phyloP scores from a whole-genome alignment of 2,888 invertebrate species.

The Acheta domesticus region DNA sequence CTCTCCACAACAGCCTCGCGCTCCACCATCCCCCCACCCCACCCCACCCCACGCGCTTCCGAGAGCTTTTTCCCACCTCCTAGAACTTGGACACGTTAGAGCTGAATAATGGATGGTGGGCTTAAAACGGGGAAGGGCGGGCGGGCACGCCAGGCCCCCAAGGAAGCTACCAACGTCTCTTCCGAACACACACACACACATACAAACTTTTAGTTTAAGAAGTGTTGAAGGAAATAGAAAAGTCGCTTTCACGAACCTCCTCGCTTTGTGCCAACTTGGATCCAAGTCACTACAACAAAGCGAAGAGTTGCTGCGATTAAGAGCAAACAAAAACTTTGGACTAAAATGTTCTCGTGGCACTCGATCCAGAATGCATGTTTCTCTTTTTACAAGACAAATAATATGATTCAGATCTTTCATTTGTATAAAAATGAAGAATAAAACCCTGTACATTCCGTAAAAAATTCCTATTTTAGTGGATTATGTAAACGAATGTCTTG shows the following conservation, averaged over 20 bases:
- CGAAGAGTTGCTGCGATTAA: neutral
- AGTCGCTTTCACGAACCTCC: neutral
- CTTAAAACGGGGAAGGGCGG: neutral
- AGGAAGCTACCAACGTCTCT: neutral
- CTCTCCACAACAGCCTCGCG: no score
- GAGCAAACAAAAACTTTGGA: neutral
- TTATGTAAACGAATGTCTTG: no score
- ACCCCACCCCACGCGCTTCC: no score
- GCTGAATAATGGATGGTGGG: neutral
- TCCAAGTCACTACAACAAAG: slow-evolving; percentile 1
- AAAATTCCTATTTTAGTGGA: no score
- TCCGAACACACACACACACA: neutral
- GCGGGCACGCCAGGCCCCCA: neutral
- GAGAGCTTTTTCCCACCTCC: neutral
- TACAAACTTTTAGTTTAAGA: neutral
- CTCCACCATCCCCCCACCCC: no score
- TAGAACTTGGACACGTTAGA: neutral
- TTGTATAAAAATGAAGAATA: no score
- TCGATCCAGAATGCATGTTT: no score
- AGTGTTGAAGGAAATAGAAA: slow-evolving; percentile 10
- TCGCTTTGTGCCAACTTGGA: neutral
- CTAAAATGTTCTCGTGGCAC: no score
- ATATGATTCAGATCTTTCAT: no score
- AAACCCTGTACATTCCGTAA: no score
- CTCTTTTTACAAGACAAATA: no score